Evolutionary conservation across 92 coral and sea anemone species (phyloP).

Genomic region (Galaxea fascicularis): DNA sequence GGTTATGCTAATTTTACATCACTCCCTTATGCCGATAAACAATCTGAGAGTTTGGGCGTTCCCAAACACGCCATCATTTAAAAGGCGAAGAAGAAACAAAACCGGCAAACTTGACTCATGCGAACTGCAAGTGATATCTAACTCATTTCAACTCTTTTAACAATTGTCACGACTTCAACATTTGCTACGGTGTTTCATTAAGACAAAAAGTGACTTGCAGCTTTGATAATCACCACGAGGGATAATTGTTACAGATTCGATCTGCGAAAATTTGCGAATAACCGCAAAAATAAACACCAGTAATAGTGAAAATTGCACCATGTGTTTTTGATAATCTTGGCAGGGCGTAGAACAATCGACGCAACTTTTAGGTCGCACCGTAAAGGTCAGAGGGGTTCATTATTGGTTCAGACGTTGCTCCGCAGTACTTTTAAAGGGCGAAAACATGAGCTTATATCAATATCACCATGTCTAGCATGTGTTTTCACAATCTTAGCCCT

Average conservation of each 20-base stretch:
- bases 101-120: too few relatives aligned
- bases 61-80: too few relatives aligned
- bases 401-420: neutral
- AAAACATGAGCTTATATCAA: neutral
- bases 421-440: neutral
- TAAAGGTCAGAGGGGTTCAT: neutral
- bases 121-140: too few relatives aligned
- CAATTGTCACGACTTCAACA: neutral
- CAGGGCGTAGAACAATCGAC: neutral
- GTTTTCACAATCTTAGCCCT: neutral
- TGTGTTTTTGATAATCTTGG: neutral
- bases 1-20: too few relatives aligned
- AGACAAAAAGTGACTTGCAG: neutral
- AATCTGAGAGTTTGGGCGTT: too few relatives aligned
- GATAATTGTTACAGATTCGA: neutral
- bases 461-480: slow-evolving; percentile 14
- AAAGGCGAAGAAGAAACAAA: too few relatives aligned
- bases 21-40: too few relatives aligned
- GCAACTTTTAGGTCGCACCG: neutral
- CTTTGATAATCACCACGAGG: neutral
- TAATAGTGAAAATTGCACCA: neutral
- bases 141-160: too few relatives aligned
- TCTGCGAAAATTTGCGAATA: neutral
- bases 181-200: neutral
- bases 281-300: neutral